Evolutionary conservation across 2,113 vertebrate genomes (phyloP).

Genomic region (Microcebus ravelobensis): DNA sequence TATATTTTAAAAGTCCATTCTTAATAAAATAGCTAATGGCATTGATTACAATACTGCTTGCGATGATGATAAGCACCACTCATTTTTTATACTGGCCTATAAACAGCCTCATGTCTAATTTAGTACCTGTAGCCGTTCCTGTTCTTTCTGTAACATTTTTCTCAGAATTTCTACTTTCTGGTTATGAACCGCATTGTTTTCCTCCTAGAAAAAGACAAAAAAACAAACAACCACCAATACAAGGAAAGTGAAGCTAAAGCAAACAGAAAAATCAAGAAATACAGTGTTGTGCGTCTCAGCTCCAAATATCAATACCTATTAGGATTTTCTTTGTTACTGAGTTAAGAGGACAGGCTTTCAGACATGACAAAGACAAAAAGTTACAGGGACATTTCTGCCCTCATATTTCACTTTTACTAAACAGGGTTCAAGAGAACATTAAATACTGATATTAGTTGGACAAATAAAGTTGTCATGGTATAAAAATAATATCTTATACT

Average conservation of each 20-base stretch:
- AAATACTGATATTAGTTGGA: neutral
- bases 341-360: neutral
- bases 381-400: neutral
- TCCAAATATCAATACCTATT: neutral
- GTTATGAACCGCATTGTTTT: constrained; percentile 91
- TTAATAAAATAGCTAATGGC: neutral
- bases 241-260: constrained; percentile 22
- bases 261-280: neutral
- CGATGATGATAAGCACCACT: neutral
- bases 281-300: neutral
- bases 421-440: neutral
- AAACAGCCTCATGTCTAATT: constrained; percentile 1
- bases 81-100: neutral
- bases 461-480: neutral
- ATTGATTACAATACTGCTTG: neutral
- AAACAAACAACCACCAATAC: constrained; percentile 39
- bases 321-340: neutral
- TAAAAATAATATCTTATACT: neutral
- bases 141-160: constrained; percentile 92
- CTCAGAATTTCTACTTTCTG: constrained; percentile 92
- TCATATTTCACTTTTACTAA: constrained; percentile 36
- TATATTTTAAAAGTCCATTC: neutral
- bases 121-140: constrained; percentile 92
- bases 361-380: neutral
- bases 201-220: constrained; percentile 85